Percentiles rank a stretch among this genome's conserved stretches.
Conservation (phyloP, 2,888 invertebrate species). For the Digitonthophagus gazella region DNA sequence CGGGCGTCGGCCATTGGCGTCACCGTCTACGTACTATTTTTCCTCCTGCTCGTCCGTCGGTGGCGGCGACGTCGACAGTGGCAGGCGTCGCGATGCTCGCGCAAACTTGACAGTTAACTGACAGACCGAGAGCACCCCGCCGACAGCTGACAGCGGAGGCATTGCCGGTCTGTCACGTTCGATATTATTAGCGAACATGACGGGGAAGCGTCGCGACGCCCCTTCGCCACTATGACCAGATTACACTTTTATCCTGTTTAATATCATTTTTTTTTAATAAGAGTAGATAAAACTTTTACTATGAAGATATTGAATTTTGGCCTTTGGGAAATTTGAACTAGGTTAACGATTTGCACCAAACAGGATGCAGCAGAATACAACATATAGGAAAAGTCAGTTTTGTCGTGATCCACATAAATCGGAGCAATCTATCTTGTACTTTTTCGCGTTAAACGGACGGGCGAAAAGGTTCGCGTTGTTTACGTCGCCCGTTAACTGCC, state of each 20-base stretch:
- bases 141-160: background rate
- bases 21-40: background rate
- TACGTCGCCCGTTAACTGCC: background rate
- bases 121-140: background rate
- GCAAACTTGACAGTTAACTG: background rate
- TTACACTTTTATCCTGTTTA: background rate
- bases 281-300: too few species aligned
- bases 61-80: background rate
- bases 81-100: background rate
- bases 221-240: background rate
- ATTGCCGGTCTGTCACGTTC: background rate
- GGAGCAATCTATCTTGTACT: background rate
- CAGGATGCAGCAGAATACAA: background rate
- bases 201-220: background rate
- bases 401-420: background rate
- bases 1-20: constrained; percentile 8
- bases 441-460: background rate
- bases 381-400: background rate
- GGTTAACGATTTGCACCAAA: too few species aligned
- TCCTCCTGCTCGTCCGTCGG: background rate
- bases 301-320: too few species aligned
- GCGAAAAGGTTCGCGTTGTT: background rate
- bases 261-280: too few species aligned
- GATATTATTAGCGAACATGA: background rate
- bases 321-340: too few species aligned